phyloP scores from a whole-genome alignment of 2,888 invertebrate species.

The Nysson spinosus region DNA sequence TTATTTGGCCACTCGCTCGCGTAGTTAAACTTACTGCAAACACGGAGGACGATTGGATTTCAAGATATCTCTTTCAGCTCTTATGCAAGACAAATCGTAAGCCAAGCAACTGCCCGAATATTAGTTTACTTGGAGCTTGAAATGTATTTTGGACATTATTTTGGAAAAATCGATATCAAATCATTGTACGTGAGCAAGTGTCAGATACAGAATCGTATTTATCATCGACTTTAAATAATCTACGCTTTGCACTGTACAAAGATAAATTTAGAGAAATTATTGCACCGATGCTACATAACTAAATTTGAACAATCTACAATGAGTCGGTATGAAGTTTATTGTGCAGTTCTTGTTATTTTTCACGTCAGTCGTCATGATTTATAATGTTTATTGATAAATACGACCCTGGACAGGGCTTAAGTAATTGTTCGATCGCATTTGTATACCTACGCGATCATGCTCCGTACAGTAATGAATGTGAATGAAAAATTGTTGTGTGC shows the following conservation, averaged over 20 bases:
- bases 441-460: constrained; percentile 29
- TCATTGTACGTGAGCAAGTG: constrained; percentile 6
- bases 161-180: constrained; percentile 14
- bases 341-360: background rate
- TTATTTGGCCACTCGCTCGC: constrained; percentile 30
- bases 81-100: no score
- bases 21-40: no score
- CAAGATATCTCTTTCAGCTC: no score
- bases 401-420: constrained; percentile 8
- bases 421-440: constrained; percentile 15
- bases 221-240: constrained; percentile 3
- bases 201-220: constrained; percentile 16
- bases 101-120: no score
- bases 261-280: background rate
- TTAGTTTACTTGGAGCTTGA: no score
- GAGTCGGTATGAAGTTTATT: no score
- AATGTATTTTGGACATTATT: constrained; percentile 3
- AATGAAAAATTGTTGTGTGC: constrained; percentile 18
- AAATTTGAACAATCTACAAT: no score
- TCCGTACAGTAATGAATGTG: constrained; percentile 14
- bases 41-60: no score
- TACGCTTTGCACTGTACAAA: background rate
- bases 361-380: background rate
- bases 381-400: constrained; percentile 5
- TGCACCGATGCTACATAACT: no score